Conservation (phyloP, 2,797 vertebrate genomes). For the Labroides dimidiatus region DNA sequence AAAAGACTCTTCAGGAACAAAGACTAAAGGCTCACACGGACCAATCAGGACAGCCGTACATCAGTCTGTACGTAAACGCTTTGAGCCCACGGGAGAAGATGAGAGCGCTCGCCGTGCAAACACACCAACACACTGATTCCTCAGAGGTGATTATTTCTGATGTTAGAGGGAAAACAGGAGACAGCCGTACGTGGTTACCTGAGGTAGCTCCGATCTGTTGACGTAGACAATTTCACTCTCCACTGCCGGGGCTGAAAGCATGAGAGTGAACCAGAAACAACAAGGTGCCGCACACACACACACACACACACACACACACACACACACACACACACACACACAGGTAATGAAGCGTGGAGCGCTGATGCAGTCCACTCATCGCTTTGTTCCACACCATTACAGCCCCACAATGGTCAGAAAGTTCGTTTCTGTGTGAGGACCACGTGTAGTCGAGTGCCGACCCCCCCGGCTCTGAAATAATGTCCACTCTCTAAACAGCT, state of each 20-base stretch:
- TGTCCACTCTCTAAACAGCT: conserved; percentile 23
- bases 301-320: conserved; percentile 47
- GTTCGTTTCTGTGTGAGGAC: conserved; percentile 38
- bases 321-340: conserved; percentile 49
- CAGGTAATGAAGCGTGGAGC: conserved; percentile 73
- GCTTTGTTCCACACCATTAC: conserved; percentile 80
- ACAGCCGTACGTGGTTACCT: conserved; percentile 55
- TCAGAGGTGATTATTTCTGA: conserved; percentile 10
- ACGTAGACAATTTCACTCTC: conserved; percentile 50
- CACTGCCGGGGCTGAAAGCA: conserved; percentile 42
- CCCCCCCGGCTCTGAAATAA: conserved; percentile 34
- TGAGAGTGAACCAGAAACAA: conserved; percentile 67
- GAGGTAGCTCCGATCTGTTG: conserved; percentile 24
- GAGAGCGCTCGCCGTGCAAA: neutral
- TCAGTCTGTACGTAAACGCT: conserved; percentile 15
- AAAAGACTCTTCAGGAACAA: conserved; percentile 30
- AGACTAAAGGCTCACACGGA: conserved; percentile 30
- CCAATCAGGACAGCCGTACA: conserved; percentile 17
- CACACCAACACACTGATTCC: conserved; percentile 8
- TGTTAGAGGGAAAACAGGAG: conserved; percentile 9
- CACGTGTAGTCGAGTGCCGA: conserved; percentile 27
- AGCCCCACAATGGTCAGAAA: conserved; percentile 68
- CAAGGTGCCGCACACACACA: conserved; percentile 37
- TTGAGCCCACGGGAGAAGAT: conserved; percentile 15
- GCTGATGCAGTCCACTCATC: conserved; percentile 73